Evolutionary conservation across 2,888 invertebrate genomes (phyloP).

Genomic region (Dolichopus griseipennis): DNA sequence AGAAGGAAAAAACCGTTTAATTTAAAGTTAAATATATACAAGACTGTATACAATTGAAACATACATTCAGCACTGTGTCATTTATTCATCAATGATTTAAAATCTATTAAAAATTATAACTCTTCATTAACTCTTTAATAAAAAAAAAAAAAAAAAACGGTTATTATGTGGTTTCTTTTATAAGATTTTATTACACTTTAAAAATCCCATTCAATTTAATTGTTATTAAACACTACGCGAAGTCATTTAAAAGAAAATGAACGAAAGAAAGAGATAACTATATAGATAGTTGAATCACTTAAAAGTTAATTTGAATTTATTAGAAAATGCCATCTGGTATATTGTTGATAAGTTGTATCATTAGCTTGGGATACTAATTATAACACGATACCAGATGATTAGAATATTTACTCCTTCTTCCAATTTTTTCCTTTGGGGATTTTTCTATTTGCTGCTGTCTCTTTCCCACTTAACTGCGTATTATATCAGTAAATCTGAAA

Average conservation of each 20-base stretch:
- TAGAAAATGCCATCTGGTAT: background rate
- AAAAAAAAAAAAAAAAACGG: too few relatives aligned
- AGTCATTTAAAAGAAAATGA: too few relatives aligned
- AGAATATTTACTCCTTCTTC: background rate
- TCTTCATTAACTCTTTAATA: too few relatives aligned
- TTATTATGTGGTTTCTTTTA: too few relatives aligned
- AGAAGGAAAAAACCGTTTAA: too few relatives aligned
- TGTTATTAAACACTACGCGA: too few relatives aligned
- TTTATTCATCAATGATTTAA: background rate
- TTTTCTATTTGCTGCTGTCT: background rate
- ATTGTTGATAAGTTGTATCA: background rate
- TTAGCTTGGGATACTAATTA: background rate
- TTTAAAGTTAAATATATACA: background rate
- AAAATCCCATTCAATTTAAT: too few relatives aligned
- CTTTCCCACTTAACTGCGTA: background rate
- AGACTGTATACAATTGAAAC: background rate
- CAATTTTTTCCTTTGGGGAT: background rate
- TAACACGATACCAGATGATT: constrained; percentile 1
- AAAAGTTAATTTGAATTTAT: background rate
- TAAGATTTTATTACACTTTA: too few relatives aligned
- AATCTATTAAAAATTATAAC: too few relatives aligned
- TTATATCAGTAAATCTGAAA: too few relatives aligned
- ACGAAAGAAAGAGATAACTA: too few relatives aligned
- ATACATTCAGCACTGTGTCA: constrained; percentile 1
- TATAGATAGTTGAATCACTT: too few relatives aligned